A percentile compares a stretch with the other conserved stretches of the same genome.
These are phyloP conservation scores for Sciurus niger DNA, from an alignment of 2,113 vertebrate genomes.

Conservation along the genomic window DNA sequence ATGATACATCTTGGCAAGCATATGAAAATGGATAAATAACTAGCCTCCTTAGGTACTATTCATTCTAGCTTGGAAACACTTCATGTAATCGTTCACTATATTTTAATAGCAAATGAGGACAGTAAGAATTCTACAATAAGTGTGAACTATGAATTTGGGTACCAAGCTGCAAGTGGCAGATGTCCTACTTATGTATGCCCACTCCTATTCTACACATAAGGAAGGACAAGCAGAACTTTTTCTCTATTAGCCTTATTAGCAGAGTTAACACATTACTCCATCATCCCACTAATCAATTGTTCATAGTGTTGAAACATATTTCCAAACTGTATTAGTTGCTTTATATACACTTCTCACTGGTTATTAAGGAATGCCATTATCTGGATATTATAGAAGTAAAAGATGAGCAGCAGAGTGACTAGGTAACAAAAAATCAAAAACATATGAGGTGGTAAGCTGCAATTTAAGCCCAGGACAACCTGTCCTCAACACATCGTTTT, in stretches of 20 bases:
- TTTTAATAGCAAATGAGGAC: background rate
- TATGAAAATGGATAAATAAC: constrained; percentile 48
- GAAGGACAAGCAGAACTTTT: background rate
- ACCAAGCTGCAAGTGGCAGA: background rate
- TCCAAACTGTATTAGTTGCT: background rate
- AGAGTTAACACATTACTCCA: background rate
- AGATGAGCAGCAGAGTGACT: background rate
- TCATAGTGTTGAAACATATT: background rate
- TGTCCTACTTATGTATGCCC: background rate
- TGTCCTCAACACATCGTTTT: background rate
- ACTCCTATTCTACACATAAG: background rate
- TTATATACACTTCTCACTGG: background rate
- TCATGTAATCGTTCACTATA: background rate
- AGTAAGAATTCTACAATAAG: background rate
- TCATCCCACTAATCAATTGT: background rate
- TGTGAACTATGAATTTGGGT: background rate
- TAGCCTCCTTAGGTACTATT: background rate
- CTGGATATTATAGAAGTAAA: background rate
- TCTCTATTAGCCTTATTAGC: background rate
- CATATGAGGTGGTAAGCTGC: background rate
- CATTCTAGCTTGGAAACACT: constrained; percentile 29
- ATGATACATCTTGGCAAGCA: background rate
- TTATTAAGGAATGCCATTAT: background rate
- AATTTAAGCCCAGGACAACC: background rate
- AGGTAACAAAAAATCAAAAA: background rate